Evolutionary conservation across 2,888 invertebrate genomes (phyloP).

Genomic region (Celastrina argiolus): DNA sequence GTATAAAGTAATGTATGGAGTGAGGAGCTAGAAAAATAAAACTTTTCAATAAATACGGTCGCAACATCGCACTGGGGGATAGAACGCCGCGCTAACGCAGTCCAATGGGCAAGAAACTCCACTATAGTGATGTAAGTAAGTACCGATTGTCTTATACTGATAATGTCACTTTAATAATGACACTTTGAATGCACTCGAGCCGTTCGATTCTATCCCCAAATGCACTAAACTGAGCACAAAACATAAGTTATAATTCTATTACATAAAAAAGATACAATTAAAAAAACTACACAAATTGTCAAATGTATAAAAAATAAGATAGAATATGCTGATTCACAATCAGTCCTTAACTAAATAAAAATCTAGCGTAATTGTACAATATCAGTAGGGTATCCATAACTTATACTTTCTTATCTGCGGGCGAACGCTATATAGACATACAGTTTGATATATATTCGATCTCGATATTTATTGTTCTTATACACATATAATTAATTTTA

Average conservation of each 20-base stretch:
- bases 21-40: conserved; percentile 70
- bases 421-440: conserved; percentile 4
- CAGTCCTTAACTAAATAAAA: conserved; percentile 62
- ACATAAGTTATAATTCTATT: conserved; percentile 18
- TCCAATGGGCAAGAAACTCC: neutral
- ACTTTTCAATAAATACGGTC: conserved; percentile 70
- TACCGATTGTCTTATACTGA: neutral
- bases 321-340: conserved; percentile 60
- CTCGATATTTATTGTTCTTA: neutral
- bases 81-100: conserved; percentile 7
- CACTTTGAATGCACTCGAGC: neutral
- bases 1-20: conserved; percentile 56
- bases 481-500: neutral
- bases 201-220: conserved; percentile 7
- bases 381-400: conserved; percentile 35
- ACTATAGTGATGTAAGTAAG: neutral
- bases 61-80: conserved; percentile 32
- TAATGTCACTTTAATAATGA: neutral
- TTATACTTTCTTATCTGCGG: conserved; percentile 27
- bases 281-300: conserved; percentile 49
- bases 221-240: conserved; percentile 23
- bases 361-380: conserved; percentile 69
- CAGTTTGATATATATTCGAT: neutral
- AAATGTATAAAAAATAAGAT: conserved; percentile 53
- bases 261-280: conserved; percentile 28